Evolutionary conservation across 1,140 invertebrate genomes (phyloP).

Genomic region (Panulirus ornatus): DNA sequence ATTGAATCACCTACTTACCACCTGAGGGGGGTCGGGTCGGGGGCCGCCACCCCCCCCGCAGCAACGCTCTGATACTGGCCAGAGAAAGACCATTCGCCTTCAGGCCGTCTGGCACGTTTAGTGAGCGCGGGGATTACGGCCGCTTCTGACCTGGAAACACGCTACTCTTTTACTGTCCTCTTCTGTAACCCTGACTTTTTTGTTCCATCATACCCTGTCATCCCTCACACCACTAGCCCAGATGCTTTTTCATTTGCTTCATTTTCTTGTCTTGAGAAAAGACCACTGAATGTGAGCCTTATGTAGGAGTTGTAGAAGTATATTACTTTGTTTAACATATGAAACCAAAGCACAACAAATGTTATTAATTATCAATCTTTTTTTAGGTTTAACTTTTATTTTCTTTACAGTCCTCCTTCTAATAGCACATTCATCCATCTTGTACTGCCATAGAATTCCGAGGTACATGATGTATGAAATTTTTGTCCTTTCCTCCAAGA

Average conservation of each 20-base stretch:
- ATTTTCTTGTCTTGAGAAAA: background rate
- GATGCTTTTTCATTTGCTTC: background rate
- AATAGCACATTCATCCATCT: background rate
- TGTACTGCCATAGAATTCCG: background rate
- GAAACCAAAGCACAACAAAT: background rate
- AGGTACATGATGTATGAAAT: background rate
- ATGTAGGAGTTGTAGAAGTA: background rate
- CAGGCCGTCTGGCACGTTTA: slow-evolving; percentile 69
- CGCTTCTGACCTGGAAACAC: slow-evolving; percentile 72
- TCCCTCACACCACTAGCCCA: background rate
- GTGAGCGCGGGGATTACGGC: slow-evolving; percentile 50
- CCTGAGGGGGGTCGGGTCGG: slow-evolving; percentile 73
- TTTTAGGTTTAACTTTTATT: background rate
- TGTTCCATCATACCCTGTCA: slow-evolving; percentile 9
- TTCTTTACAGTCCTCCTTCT: background rate
- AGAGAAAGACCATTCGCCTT: slow-evolving; percentile 64
- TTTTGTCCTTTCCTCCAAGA: background rate
- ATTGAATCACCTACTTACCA: slow-evolving; percentile 80
- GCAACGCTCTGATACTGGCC: slow-evolving; percentile 37
- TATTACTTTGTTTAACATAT: background rate
- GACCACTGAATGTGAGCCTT: background rate
- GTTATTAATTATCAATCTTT: background rate
- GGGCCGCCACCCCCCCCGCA: slow-evolving; percentile 54
- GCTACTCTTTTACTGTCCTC: slow-evolving; percentile 27
- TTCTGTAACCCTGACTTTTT: slow-evolving; percentile 19